phyloP scores from a whole-genome alignment of 2,113 vertebrate species.

The Vireo altiloquus region DNA sequence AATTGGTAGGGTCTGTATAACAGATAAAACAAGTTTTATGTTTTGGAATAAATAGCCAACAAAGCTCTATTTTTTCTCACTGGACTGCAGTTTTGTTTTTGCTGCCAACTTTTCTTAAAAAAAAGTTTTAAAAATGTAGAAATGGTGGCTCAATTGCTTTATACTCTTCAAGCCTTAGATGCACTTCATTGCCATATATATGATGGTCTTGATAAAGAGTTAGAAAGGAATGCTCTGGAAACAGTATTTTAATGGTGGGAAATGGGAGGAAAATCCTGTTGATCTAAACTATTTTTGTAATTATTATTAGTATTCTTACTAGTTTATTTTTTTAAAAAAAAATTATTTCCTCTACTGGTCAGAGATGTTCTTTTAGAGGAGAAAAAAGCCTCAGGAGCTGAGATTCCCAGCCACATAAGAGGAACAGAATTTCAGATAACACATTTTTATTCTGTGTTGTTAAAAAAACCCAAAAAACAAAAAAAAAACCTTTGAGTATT shows the following conservation, averaged over 20 bases:
- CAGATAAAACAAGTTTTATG: neutral
- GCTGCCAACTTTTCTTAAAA: neutral
- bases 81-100: neutral
- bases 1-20: neutral
- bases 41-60: neutral
- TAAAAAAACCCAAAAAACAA: neutral
- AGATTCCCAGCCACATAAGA: neutral
- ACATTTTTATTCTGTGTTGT: neutral
- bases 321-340: neutral
- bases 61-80: neutral
- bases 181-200: neutral
- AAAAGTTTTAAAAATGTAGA: neutral
- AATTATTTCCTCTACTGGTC: neutral
- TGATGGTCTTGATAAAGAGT: neutral
- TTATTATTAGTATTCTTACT: neutral
- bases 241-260: neutral
- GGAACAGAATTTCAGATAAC: neutral
- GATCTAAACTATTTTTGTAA: neutral
- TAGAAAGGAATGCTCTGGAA: constrained; percentile 7
- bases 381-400: neutral
- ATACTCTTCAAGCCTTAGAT: neutral
- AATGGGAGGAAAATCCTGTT: neutral
- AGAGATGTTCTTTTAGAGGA: neutral
- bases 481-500: neutral
- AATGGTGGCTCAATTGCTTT: neutral